Conservation (phyloP, 2,888 invertebrate genomes). For the Athalia cordata region DNA sequence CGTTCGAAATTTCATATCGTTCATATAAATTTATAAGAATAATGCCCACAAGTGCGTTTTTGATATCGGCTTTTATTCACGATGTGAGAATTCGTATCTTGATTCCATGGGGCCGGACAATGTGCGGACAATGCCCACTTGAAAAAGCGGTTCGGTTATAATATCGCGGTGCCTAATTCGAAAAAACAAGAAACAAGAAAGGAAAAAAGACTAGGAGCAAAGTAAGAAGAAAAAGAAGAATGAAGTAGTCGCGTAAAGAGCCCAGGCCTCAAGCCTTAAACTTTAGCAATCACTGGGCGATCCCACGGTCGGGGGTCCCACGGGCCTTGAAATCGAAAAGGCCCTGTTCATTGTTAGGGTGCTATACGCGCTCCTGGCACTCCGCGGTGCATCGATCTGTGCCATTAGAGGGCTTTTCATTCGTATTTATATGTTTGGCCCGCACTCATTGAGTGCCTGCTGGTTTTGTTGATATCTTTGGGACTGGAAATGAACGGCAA, state of each 20-base stretch:
- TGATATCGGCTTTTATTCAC: conserved; percentile 30
- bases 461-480: conserved; percentile 43
- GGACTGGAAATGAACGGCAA: conserved; percentile 42
- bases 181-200: neutral
- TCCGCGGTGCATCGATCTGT: conserved; percentile 37
- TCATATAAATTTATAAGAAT: neutral
- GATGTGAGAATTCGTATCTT: conserved; percentile 41
- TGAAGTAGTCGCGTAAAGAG: conserved; percentile 1
- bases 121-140: neutral
- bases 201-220: conserved; percentile 4
- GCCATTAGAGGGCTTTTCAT: conserved; percentile 25
- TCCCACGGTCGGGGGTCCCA: conserved; percentile 45
- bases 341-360: conserved; percentile 35
- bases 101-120: conserved; percentile 15
- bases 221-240: neutral
- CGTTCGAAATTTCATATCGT: neutral
- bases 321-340: conserved; percentile 41
- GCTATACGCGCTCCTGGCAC: conserved; percentile 10
- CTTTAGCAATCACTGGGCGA: conserved; percentile 27
- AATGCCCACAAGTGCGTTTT: neutral
- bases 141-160: neutral
- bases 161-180: neutral
- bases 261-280: conserved; percentile 3
- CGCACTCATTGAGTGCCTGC: conserved; percentile 25
- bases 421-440: conserved; percentile 24